These are phyloP conservation scores for Magallana nippona DNA, from an alignment of 2,888 invertebrate species.

Conservation along the genomic window DNA sequence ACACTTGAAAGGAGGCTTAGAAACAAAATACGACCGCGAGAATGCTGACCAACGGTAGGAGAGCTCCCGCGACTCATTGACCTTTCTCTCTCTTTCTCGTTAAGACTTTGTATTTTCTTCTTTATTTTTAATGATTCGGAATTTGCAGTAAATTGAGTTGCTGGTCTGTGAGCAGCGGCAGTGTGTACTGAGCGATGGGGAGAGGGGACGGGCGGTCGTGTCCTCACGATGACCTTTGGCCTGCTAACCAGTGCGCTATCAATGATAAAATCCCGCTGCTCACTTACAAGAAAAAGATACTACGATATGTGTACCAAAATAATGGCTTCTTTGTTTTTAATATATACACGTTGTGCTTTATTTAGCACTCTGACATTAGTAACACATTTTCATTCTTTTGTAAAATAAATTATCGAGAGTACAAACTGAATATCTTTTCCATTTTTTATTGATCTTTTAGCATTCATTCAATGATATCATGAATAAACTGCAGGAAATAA, in stretches of 20 bases:
- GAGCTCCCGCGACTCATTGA: neutral
- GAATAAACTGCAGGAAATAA: too few species aligned
- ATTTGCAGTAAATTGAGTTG: slow-evolving; percentile 27
- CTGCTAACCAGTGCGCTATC: slow-evolving; percentile 15
- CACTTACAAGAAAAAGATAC: neutral
- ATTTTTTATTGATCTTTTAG: too few species aligned
- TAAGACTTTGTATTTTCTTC: neutral
- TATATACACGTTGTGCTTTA: too few species aligned
- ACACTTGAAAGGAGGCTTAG: neutral
- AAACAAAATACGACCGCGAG: slow-evolving; percentile 3
- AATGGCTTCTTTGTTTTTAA: too few species aligned
- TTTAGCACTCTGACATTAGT: too few species aligned
- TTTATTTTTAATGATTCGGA: slow-evolving; percentile 23
- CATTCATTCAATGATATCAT: too few species aligned
- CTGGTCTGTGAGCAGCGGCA: neutral
- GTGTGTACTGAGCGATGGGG: slow-evolving; percentile 5
- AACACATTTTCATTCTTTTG: too few species aligned
- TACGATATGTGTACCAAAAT: too few species aligned
- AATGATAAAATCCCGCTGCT: slow-evolving; percentile 2
- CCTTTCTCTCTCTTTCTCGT: neutral
- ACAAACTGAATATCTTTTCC: too few species aligned
- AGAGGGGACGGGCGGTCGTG: slow-evolving; percentile 24
- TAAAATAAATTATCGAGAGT: too few species aligned
- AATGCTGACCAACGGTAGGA: neutral
- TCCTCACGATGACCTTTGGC: slow-evolving; percentile 35